Conservation (phyloP, 2,113 vertebrate species). For the Phrynosoma blainvillii region DNA sequence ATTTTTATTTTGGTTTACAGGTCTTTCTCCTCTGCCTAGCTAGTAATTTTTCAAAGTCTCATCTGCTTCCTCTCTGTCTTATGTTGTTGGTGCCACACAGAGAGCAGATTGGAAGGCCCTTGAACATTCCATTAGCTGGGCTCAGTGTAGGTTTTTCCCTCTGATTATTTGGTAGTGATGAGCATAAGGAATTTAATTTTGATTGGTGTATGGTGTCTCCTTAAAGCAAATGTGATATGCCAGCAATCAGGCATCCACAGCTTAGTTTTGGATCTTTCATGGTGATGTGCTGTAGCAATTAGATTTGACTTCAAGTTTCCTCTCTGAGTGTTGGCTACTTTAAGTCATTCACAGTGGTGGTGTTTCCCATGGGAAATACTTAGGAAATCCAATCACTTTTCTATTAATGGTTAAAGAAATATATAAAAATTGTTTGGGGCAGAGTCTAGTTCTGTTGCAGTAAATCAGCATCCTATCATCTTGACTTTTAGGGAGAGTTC, state of each 20-base stretch:
- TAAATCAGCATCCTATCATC: neutral
- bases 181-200: conserved; percentile 65
- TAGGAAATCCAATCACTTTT: conserved; percentile 58
- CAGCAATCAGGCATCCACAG: conserved; percentile 58
- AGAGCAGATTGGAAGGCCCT: conserved; percentile 63
- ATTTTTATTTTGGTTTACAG: conserved; percentile 73
- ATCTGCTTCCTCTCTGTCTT: conserved; percentile 57
- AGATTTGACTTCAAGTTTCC: conserved; percentile 67
- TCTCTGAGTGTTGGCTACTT: conserved; percentile 58
- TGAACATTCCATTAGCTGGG: conserved; percentile 66
- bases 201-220: conserved; percentile 58
- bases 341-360: conserved; percentile 43
- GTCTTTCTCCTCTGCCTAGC: conserved; percentile 51
- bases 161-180: conserved; percentile 59
- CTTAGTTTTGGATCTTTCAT: conserved; percentile 69
- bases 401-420: conserved; percentile 49
- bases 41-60: conserved; percentile 41
- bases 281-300: conserved; percentile 51
- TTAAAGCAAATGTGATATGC: conserved; percentile 67
- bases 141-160: conserved; percentile 58
- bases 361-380: conserved; percentile 47
- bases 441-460: conserved; percentile 45
- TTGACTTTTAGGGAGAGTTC: no score
- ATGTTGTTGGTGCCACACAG: conserved; percentile 66
- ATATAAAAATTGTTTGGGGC: conserved; percentile 48